Evolutionary conservation across 2,797 vertebrate genomes (phyloP).

Genomic region (Orestias chungarensis): DNA sequence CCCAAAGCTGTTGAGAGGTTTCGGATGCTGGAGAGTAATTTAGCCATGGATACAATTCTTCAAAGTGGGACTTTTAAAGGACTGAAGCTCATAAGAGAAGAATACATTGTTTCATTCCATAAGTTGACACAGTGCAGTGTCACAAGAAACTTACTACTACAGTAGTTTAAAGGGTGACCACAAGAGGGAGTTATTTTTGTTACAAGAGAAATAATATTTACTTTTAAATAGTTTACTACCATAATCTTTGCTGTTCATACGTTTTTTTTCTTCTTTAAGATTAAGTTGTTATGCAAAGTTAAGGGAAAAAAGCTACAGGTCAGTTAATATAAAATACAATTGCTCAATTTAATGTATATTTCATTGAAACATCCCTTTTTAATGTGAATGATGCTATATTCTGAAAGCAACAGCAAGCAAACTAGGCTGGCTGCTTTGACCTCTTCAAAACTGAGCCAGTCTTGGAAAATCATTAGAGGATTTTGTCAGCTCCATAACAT

Average conservation of each 20-base stretch:
- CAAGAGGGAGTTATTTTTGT: constrained; percentile 40
- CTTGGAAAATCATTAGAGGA: constrained; percentile 70
- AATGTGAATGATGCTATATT: constrained; percentile 9
- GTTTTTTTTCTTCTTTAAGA: neutral
- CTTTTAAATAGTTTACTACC: neutral
- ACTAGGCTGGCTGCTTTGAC: constrained; percentile 6
- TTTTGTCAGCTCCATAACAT: constrained; percentile 57
- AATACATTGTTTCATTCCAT: neutral
- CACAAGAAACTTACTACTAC: neutral
- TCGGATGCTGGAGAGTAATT: neutral
- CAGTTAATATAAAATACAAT: neutral
- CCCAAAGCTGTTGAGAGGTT: neutral
- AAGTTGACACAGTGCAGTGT: neutral
- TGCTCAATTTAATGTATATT: neutral
- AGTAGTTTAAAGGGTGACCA: constrained; percentile 31
- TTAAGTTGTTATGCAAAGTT: neutral
- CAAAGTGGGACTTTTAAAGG: neutral
- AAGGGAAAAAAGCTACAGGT: neutral
- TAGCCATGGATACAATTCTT: neutral
- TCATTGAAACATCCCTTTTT: neutral
- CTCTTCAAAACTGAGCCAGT: constrained; percentile 22
- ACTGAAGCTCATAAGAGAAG: neutral
- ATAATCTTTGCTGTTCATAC: neutral
- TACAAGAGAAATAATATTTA: neutral
- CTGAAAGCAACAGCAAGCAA: constrained; percentile 16